Evolutionary conservation across 2,797 vertebrate species (phyloP), one percentile per base, ranked within the genome.

Genomic region (Pseudocheirus occidentalis): DNA sequence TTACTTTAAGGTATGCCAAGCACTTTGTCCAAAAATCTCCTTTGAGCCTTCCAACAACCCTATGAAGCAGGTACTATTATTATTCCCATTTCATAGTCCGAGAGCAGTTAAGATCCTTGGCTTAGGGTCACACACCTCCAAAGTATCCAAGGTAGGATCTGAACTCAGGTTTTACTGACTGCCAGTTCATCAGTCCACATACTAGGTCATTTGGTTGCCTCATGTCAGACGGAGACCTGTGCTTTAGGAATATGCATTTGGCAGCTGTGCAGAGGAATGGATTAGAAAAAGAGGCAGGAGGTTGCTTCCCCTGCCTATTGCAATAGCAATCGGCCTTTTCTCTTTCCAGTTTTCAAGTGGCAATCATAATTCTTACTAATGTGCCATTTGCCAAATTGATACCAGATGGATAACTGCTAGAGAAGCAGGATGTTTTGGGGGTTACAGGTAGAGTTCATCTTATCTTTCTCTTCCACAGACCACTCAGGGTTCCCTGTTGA

Each of bases 401-500:
- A 87, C 73, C 73, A 87, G 73, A 87, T 46, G 73, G 21, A 87
- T 87, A 50, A 87, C 40, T 46, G 62, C 62, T 18, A 27, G 11
- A 27, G 40, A 87, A 46, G 24, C 21, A 50, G 73, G 24, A 87
- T 87, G 40, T 50, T 87, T 50, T 50, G 10, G 24, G 4, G 73
- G 73, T 46, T 87, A 50, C 40, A 46, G 73, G 73, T 87, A 28
- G 73, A 50, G 73, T 24, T 87, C 73, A 87, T 40, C 73, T 87
- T 87, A 87, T 87, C 73, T 50, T 54, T 7, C 40, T 27, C 40
- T 28, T 50, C 21, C n/a, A 53, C 87, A 93, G 53, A n/a, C 52
- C 46, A 91, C 58, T 28, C 92, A 46, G 94, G 53, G 59, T 95
- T 96, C 58, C 53, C 50, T 94, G 5, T 46, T 94, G 59, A 56